These are phyloP conservation scores for Holothuria scabra DNA, from an alignment of 53 echinoderm and acorn worm genomes.

Conservation along the genomic window DNA sequence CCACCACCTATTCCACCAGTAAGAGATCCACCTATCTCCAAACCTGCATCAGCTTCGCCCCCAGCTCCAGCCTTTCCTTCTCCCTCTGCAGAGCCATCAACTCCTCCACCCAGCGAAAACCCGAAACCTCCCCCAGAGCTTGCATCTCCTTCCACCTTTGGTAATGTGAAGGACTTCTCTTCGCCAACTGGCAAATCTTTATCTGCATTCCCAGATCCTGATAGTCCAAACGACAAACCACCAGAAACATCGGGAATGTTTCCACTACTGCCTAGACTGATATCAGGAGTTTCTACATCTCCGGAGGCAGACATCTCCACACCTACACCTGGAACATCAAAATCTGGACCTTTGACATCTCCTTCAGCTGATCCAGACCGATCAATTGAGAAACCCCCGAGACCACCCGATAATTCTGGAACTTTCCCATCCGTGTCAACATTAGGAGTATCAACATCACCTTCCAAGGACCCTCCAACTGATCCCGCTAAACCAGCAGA, in stretches of 20 bases:
- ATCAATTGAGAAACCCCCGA: slow-evolving; percentile 39
- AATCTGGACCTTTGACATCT: background rate
- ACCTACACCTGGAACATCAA: slow-evolving; percentile 10
- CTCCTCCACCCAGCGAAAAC: slow-evolving; percentile 3
- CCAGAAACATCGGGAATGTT: slow-evolving; percentile 8
- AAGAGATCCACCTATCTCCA: slow-evolving; percentile 33
- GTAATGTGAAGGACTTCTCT: background rate
- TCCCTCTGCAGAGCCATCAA: slow-evolving; percentile 23
- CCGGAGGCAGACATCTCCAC: slow-evolving; percentile 15
- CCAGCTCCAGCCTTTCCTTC: background rate
- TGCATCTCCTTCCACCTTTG: slow-evolving; percentile 22
- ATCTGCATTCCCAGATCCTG: background rate
- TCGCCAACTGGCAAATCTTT: background rate
- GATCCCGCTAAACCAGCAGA: slow-evolving; percentile 24
- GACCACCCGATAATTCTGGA: slow-evolving; percentile 14
- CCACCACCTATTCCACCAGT: slow-evolving; percentile 45
- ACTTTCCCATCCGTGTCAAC: background rate
- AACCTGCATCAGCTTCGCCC: slow-evolving; percentile 25
- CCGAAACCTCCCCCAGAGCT: background rate
- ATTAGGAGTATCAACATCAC: slow-evolving; percentile 20
- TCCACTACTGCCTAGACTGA: background rate
- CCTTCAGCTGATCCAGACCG: slow-evolving; percentile 26
- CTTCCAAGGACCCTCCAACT: slow-evolving; percentile 1
- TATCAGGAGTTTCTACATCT: background rate
- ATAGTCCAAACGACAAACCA: slow-evolving; percentile 17